Base-by-base conservation (phyloP, 2,888 invertebrate genomes). In the Caenorhabditis becei region DNA sequence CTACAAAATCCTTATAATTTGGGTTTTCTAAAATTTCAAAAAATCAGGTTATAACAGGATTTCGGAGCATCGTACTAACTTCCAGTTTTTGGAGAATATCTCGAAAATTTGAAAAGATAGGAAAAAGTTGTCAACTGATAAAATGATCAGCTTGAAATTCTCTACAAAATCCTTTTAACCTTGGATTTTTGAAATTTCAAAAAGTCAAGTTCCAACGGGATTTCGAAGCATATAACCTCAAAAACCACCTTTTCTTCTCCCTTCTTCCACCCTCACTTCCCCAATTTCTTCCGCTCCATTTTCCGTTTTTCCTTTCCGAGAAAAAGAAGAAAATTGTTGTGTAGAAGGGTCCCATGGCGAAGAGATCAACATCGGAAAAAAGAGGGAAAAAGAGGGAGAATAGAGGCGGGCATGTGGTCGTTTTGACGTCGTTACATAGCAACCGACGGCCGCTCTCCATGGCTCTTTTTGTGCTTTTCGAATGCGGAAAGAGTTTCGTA, bases 61-160 rank as follows among this genome's bases (percentile, higher is more conserved):
- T n/a, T n/a, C n/a, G n/a, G n/a, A n/a, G n/a, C n/a, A n/a, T n/a
- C 14, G 41, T 14, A 47, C 3, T 35, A 10, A 35, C 35, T 35
- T 47, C 18, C 3, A 5, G 16, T 10, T 47, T 18, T 47, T 47
- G n/a, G 18, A 18, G 18, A 2, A 10, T 54, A 54, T 54, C 54
- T 26, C 2, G 28, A 28, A 10, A 54, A n/a, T n/a, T 14, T 28
- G 14, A 28, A 54, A 28, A 28, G 54, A 26, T 28, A 28, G 1
- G 4, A 54, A 28, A 54, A 54, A 54, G 54, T 54, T 10, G n/a
- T 54, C 28, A 54, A 26, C 54, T 54, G n/a, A 7, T 28, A 28
- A 26, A 16, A 16, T 54, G 54, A n/a, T 10, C 11, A 2, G 10
- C 2, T 2, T 41, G 11, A 41, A 41, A 14, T 41, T 41, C 14